These are phyloP conservation scores for Notothenia rossii DNA, from an alignment of 2,113 vertebrate genomes.

Conservation along the genomic window DNA sequence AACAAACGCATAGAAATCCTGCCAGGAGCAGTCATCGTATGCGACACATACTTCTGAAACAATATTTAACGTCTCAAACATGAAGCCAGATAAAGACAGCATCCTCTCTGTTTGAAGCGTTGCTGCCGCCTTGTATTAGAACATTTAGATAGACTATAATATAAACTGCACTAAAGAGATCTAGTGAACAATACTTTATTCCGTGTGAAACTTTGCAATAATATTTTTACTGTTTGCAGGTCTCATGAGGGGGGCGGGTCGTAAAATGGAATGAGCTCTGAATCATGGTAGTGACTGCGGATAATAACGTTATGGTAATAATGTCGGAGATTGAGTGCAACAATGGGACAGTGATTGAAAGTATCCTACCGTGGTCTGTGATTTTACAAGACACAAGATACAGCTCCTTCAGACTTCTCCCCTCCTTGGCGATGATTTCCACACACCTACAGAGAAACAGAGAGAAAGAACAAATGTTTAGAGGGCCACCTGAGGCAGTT, in stretches of 20 bases:
- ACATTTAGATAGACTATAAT: not conserved
- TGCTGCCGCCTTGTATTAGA: not conserved
- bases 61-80: not conserved
- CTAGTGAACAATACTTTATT: slow-evolving; percentile 44
- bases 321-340: slow-evolving; percentile 66
- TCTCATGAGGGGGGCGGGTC: slow-evolving; percentile 49
- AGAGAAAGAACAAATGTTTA: slow-evolving; percentile 54
- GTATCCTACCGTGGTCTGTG: slow-evolving; percentile 94
- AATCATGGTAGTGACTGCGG: slow-evolving; percentile 41
- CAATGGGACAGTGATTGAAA: slow-evolving; percentile 71
- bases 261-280: slow-evolving; percentile 70
- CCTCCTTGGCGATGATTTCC: slow-evolving; percentile 99
- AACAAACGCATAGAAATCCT: not conserved
- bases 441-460: slow-evolving; percentile 92
- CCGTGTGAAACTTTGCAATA: slow-evolving; percentile 74
- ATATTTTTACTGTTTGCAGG: slow-evolving; percentile 73
- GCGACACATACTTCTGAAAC: not conserved
- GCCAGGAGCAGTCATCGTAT: not conserved
- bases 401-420: slow-evolving; percentile 94
- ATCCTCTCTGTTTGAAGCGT: not conserved
- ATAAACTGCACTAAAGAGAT: slow-evolving; percentile 32
- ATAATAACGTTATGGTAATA: slow-evolving; percentile 70
- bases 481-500: slow-evolving; percentile 22
- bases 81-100: not conserved
- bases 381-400: slow-evolving; percentile 99